Evolutionary conservation across 1,140 invertebrate species (phyloP).

Genomic region (Vanessa tameamea): DNA sequence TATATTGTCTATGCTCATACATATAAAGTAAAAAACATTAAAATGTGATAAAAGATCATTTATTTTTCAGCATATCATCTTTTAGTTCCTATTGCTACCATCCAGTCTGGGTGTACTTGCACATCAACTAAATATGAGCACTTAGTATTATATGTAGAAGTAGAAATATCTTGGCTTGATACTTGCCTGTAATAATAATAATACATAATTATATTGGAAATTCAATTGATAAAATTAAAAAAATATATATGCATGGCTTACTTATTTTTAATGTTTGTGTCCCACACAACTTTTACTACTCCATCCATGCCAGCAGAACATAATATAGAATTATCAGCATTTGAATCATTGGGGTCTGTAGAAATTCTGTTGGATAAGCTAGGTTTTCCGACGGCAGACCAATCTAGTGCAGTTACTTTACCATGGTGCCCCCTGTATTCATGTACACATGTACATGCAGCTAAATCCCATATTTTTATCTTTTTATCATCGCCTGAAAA

Average conservation of each 20-base stretch:
- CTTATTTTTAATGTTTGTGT: slow-evolving; percentile 73
- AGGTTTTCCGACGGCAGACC: slow-evolving; percentile 73
- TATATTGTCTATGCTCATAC: no score
- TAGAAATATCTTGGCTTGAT: slow-evolving; percentile 65
- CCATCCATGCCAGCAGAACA: slow-evolving; percentile 78
- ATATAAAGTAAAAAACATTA: no score
- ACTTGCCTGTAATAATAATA: slow-evolving; percentile 60
- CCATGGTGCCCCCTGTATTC: slow-evolving; percentile 90
- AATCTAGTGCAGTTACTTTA: slow-evolving; percentile 86
- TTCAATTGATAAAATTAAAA: neutral
- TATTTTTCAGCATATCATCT: slow-evolving; percentile 53
- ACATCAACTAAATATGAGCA: slow-evolving; percentile 77
- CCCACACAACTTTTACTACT: slow-evolving; percentile 72
- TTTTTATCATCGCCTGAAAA: slow-evolving; percentile 81
- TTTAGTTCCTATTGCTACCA: slow-evolving; percentile 76
- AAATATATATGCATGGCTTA: slow-evolving; percentile 42
- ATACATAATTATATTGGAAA: neutral
- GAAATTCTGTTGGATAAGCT: slow-evolving; percentile 81
- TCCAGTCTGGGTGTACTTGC: slow-evolving; percentile 76
- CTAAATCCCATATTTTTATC: slow-evolving; percentile 82
- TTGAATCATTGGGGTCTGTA: slow-evolving; percentile 50
- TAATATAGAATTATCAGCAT: slow-evolving; percentile 63
- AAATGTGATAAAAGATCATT: neutral
- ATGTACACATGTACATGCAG: slow-evolving; percentile 80
- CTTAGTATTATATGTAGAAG: slow-evolving; percentile 75